Evolutionary conservation across 2,113 vertebrate genomes (phyloP), one percentile per base, ranked within the genome.

Genomic region (Genyomyrus donnyi): DNA sequence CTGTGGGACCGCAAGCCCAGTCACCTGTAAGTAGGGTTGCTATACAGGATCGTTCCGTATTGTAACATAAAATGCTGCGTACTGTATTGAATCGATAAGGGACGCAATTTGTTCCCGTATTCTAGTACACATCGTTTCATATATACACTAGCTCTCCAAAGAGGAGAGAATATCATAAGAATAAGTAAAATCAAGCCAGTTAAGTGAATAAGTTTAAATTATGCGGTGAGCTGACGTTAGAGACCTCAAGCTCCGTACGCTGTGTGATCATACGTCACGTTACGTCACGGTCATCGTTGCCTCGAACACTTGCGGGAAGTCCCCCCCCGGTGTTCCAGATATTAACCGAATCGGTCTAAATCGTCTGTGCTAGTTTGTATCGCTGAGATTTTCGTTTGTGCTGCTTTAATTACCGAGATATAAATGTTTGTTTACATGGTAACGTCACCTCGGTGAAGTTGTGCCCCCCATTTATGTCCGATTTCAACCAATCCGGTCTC

Each of bases 21-120:
- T 21, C 89, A 93, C 19, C 49, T 86, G 94, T 95, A 90, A 94
- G 94, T 94, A 85, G 21, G 42, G 83, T 24, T 48, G 62, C 62
- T n/a, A 11, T 66, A 27, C n/a, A n/a, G 58, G n/a, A 66, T 66
- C 24, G 58, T 66, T n/a, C n/a, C 58, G 58, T 66, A 66, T 11
- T 66, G n/a, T 9, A 66, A 27, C 8, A 66, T 27, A n/a, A 27
- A n/a, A 66, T 66, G n/a, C n/a, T 66, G 24, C 24, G 24, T 27
- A 10, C n/a, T n/a, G 24, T 66, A 66, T 31, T 27, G 62, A 66
- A 27, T 66, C n/a, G 62, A 66, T 11, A 66, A 70, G 62, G 62
- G n/a, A 31, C 27, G 27, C 62, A 0, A 70, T 31, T 31, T 31
- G 62, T 70, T 56, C 58, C 24, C n/a, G 2, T 27, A 66, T 66